A percentile compares a stretch with the other conserved stretches of the same genome.
phyloP scores from a whole-genome alignment of 2,888 invertebrate genomes.

The Homarus gammarus region DNA sequence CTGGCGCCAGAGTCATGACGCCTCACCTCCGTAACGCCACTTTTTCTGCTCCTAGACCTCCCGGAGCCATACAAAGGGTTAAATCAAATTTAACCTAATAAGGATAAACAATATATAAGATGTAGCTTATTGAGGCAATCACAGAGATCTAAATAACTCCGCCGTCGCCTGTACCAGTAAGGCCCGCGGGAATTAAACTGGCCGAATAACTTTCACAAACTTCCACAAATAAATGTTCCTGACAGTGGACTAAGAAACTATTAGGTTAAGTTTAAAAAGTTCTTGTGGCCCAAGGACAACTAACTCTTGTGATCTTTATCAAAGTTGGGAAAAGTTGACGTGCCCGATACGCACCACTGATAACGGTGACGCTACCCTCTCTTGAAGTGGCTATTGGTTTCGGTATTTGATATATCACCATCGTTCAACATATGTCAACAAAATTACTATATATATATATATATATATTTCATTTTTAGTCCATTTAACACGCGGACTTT shows the following conservation, averaged over 20 bases:
- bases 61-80: background rate
- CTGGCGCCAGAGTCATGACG: slow-evolving; percentile 29
- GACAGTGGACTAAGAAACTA: background rate
- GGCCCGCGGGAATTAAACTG: background rate
- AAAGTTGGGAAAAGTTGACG: background rate
- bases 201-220: background rate
- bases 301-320: background rate
- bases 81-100: background rate
- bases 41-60: background rate
- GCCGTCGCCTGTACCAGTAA: background rate
- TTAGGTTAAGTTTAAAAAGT: background rate
- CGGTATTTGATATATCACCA: no score
- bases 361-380: background rate
- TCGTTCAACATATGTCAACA: no score
- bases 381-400: no score
- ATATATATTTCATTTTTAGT: no score
- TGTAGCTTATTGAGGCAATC: no score
- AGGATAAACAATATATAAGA: no score
- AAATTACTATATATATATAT: no score
- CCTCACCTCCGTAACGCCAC: background rate
- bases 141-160: no score
- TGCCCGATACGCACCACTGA: background rate
- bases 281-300: background rate
- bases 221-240: background rate
- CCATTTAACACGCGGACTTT: no score